Percentiles rank a stretch among this genome's conserved stretches.
These are phyloP conservation scores for Cephonodes hylas DNA, from an alignment of 2,888 invertebrate genomes.

Conservation along the genomic window DNA sequence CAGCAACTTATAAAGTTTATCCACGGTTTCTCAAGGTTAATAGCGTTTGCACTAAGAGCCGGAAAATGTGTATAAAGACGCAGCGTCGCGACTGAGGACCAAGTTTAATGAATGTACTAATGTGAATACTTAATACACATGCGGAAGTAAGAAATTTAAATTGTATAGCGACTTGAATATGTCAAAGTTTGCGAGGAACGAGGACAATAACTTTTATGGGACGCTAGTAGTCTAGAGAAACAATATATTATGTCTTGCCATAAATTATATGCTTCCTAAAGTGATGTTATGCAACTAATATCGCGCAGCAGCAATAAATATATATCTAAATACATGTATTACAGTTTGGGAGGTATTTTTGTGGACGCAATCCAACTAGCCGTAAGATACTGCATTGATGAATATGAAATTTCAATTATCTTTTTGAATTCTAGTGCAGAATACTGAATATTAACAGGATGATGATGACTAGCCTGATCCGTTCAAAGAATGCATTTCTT, in stretches of 20 bases:
- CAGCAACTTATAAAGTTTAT: conserved; percentile 1
- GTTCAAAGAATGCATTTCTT: no score
- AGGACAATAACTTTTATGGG: not conserved
- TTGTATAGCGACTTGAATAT: not conserved
- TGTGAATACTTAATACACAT: not conserved
- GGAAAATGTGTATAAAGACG: not conserved
- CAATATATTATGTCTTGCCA: not conserved
- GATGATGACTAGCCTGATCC: not conserved
- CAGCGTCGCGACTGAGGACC: not conserved
- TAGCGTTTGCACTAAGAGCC: not conserved
- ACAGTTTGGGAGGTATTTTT: conserved; percentile 2
- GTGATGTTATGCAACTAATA: not conserved
- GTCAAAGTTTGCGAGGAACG: not conserved
- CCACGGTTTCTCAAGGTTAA: not conserved
- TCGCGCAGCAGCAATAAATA: conserved; percentile 6
- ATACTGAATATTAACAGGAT: conserved; percentile 9
- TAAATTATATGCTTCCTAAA: conserved; percentile 6
- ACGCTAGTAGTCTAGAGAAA: not conserved
- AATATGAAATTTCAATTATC: conserved; percentile 4
- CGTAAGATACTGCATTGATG: not conserved
- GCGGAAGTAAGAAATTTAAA: not conserved
- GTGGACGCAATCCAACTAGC: not conserved
- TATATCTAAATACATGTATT: conserved; percentile 13
- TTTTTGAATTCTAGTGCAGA: conserved; percentile 4
- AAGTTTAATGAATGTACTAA: not conserved